Base-by-base conservation (phyloP, 1,140 invertebrate genomes). In the Sarcophaga peregrina region DNA sequence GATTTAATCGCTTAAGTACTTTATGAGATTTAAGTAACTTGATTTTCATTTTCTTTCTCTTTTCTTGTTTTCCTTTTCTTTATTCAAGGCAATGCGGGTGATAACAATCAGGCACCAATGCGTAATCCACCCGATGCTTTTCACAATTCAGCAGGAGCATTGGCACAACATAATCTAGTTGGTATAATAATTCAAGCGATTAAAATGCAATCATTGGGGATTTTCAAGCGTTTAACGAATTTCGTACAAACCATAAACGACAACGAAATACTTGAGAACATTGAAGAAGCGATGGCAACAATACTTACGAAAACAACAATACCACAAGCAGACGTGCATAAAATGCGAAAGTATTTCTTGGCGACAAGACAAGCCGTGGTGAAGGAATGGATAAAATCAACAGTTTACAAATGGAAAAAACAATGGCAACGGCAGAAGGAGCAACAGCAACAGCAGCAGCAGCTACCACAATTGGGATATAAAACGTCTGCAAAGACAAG, bases 151-250 rank as follows among this genome's bases (percentile, higher is more conserved):
- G 89, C 89, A 85, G 86, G 85, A 86, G 86, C 89, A 87, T 86
- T 89, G 87, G 81, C 75, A 58, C 87, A 89, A 85, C 85, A 89
- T 89, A 89, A 89, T 89, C 88, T 88, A 89, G 87, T 89, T 86
- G 88, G 85, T 85, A 85, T 87, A 85, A 88, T 89, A 89, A 89
- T 89, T 86, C 88, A 87, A 85, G 86, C 88, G 88, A 89, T 89
- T 89, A 89, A 89, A 89, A 89, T 88, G 88, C 88, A 89, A 89
- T 89, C 88, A 89, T 89, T 89, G 87, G 88, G 88, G 88, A 89
- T 89, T 89, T 89, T 87, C 87, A 87, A 88, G 88, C 88, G 85
- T 89, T 89, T 89, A 89, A 88, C 88, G 88, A 89, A 85, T 85
- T 84, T 76, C 15, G 47, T 37, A 37, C 47, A 82, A 82, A 76